These are phyloP conservation scores for Trachops cirrhosus DNA, from an alignment of 2,797 vertebrate species.

Conservation along the genomic window DNA sequence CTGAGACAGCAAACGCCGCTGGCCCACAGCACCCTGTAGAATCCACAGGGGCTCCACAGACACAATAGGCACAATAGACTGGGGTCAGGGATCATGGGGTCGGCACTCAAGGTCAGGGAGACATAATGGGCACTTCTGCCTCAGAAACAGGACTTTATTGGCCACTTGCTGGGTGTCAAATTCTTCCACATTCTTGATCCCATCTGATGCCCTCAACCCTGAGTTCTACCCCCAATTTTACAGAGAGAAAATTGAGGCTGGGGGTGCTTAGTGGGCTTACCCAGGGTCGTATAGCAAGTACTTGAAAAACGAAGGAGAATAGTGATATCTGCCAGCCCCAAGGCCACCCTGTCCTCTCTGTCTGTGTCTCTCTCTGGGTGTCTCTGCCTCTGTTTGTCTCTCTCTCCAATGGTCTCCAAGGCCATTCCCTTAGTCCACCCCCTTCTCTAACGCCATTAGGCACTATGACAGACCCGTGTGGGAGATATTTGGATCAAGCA, in stretches of 20 bases:
- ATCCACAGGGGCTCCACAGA: background rate
- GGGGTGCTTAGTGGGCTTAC: background rate
- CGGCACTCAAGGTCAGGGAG: background rate
- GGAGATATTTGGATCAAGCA: constrained; percentile 26
- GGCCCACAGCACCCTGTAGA: background rate
- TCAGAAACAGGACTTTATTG: background rate
- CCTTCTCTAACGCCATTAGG: background rate
- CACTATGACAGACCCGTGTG: background rate
- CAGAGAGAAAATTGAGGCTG: background rate
- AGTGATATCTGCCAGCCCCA: background rate
- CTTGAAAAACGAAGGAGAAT: background rate
- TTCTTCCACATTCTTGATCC: background rate
- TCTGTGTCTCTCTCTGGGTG: background rate
- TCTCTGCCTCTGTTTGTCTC: background rate
- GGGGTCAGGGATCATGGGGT: background rate
- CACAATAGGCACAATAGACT: background rate
- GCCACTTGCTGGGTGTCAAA: no score
- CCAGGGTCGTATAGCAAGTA: background rate
- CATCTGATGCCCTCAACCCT: background rate
- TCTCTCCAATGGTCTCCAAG: background rate
- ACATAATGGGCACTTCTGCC: background rate
- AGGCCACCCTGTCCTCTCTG: rapidly evolving
- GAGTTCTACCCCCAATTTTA: background rate
- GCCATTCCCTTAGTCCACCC: background rate
- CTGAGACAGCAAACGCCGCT: background rate